phyloP scores from a whole-genome alignment of 2,113 vertebrate species.

The human region GRCh38 chr12:24256501-24257000 shows the following conservation, averaged over 20 bases:
- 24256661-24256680: neutral
- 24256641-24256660: too few species aligned
- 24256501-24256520: slow-evolving; percentile 94
- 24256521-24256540: slow-evolving; percentile 91
- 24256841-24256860: slow-evolving; percentile 89
- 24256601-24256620: slow-evolving; percentile 40
- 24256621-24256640: neutral
- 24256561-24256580: slow-evolving; percentile 72
- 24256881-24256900: slow-evolving; percentile 93
- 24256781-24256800: slow-evolving; percentile 81
- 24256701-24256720: slow-evolving; percentile 13
- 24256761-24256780: slow-evolving; percentile 64
- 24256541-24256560: slow-evolving; percentile 81
- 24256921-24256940: slow-evolving; percentile 88
- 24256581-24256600: slow-evolving; percentile 35
- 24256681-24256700: neutral
- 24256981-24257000: slow-evolving; percentile 77
- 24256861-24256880: slow-evolving; percentile 95
- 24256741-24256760: slow-evolving; percentile 64
- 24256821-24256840: slow-evolving; percentile 88
- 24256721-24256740: neutral
- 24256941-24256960: slow-evolving; percentile 86
- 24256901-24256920: slow-evolving; percentile 89
- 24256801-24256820: slow-evolving; percentile 85
- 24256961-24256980: slow-evolving; percentile 83